Percentiles rank a stretch among this genome's conserved stretches.
phyloP scores from a whole-genome alignment of 2,797 vertebrate species.

The Lepilemur septentrionalis region DNA sequence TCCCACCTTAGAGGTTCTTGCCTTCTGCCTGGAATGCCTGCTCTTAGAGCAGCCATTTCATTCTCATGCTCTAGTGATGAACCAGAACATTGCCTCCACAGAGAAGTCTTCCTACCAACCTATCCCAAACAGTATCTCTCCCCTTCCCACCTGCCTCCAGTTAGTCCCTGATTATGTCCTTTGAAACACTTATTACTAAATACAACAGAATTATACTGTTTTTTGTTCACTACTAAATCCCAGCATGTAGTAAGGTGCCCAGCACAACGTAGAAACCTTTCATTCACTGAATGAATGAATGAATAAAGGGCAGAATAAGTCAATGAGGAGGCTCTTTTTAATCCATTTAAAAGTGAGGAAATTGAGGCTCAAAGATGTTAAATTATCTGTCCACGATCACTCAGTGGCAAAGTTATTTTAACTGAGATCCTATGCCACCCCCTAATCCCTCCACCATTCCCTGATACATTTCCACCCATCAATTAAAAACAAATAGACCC shows the following conservation, averaged over 20 bases:
- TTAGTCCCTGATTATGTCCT: slow-evolving; percentile 3
- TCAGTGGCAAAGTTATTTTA: slow-evolving; percentile 36
- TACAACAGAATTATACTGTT: not conserved
- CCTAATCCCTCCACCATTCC: not conserved
- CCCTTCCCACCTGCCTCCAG: not conserved
- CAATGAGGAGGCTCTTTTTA: not conserved
- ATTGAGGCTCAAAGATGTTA: slow-evolving; percentile 5
- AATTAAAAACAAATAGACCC: not conserved
- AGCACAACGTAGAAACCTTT: not conserved
- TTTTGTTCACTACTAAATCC: not conserved
- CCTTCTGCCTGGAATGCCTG: not conserved
- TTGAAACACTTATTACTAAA: not conserved
- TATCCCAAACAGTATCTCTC: not conserved
- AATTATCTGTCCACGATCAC: slow-evolving; percentile 37
- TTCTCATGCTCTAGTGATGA: not conserved
- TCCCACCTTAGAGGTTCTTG: not conserved
- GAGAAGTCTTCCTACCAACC: not conserved
- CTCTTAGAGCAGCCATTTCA: not conserved
- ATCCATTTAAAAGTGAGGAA: not conserved
- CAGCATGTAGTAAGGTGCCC: not conserved
- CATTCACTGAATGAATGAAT: not conserved
- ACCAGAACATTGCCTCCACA: not conserved
- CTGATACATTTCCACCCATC: not conserved
- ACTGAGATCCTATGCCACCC: not conserved
- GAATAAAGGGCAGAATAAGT: not conserved